Conservation (phyloP, 1,140 invertebrate genomes). For the Ips nitidus region DNA sequence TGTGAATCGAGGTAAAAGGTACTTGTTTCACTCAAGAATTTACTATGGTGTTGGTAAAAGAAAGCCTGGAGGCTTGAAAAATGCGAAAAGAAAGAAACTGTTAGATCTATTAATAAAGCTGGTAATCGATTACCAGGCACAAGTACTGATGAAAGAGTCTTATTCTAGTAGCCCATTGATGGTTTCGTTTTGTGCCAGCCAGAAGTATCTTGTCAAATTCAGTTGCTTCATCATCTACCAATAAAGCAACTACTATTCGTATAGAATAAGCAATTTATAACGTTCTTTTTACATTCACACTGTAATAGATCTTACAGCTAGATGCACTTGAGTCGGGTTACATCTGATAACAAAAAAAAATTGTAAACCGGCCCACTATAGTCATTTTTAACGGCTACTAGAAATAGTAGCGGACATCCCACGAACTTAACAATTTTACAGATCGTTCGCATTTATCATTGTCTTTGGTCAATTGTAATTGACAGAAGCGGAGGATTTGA, state of each 20-base stretch:
- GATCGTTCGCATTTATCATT: slow-evolving; percentile 15
- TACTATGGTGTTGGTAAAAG: no score
- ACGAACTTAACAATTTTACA: slow-evolving; percentile 6
- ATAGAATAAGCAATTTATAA: slow-evolving; percentile 10
- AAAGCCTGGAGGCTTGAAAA: no score
- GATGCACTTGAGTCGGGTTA: slow-evolving; percentile 6
- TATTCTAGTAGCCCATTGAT: no score
- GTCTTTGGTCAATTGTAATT: slow-evolving; percentile 12
- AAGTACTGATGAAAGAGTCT: no score
- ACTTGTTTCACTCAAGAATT: no score
- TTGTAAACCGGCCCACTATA: neutral
- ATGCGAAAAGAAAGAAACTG: no score
- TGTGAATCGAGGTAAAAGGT: no score
- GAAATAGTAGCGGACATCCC: slow-evolving; percentile 10
- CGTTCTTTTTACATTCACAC: slow-evolving; percentile 5
- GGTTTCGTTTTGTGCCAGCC: neutral
- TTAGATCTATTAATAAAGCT: no score
- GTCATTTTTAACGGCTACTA: slow-evolving; percentile 2
- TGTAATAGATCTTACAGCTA: slow-evolving; percentile 6
- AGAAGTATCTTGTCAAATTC: slow-evolving; percentile 1
- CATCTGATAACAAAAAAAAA: slow-evolving; percentile 4
- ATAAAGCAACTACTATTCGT: neutral
- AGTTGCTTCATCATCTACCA: slow-evolving; percentile 5
- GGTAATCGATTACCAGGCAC: no score
- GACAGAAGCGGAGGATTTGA: slow-evolving; percentile 6